A percentile compares a stretch with the other conserved stretches of the same genome.
Evolutionary conservation across 1,140 invertebrate species (phyloP).

Genomic region (Nilaparvata lugens): DNA sequence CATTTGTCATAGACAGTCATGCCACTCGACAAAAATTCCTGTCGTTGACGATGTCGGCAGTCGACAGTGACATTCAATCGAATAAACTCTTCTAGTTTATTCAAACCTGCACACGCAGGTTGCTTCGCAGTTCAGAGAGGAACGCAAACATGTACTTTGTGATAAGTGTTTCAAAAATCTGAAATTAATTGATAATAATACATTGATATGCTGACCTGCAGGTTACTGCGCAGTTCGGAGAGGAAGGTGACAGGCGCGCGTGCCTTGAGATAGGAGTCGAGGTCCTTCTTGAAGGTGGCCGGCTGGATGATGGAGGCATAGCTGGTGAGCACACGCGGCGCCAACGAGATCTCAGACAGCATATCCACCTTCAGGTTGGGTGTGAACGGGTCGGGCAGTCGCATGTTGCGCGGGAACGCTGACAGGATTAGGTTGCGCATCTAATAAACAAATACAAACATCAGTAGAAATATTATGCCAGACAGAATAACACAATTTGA

Average conservation of each 20-base stretch:
- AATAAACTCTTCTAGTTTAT: too few species aligned
- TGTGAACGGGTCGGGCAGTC: conserved; percentile 95
- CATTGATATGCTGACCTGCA: conserved; percentile 62
- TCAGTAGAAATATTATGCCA: background rate
- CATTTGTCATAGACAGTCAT: too few species aligned
- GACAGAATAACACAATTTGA: background rate
- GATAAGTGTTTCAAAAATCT: too few species aligned
- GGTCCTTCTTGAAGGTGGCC: conserved; percentile 81
- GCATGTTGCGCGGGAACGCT: conserved; percentile 95
- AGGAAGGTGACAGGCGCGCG: conserved; percentile 92
- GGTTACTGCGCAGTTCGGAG: conserved; percentile 78
- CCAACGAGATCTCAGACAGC: conserved; percentile 50
- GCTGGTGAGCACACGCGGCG: conserved; percentile 85
- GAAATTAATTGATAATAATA: too few species aligned
- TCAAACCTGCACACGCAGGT: conserved; percentile 78
- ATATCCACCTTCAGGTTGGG: conserved; percentile 95
- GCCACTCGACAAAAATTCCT: too few species aligned
- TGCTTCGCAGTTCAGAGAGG: conserved; percentile 79
- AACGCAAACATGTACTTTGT: conserved; percentile 94
- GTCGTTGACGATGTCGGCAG: too few species aligned
- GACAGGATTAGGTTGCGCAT: conserved; percentile 97
- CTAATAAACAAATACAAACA: conserved; percentile 26
- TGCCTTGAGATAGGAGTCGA: conserved; percentile 93
- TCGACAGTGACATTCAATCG: too few species aligned
- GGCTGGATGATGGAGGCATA: conserved; percentile 82